A percentile compares a stretch with the other conserved stretches of the same genome.
These are phyloP conservation scores for Neosilurus mollespiculum DNA, from an alignment of 2,797 vertebrate species.

Conservation along the genomic window DNA sequence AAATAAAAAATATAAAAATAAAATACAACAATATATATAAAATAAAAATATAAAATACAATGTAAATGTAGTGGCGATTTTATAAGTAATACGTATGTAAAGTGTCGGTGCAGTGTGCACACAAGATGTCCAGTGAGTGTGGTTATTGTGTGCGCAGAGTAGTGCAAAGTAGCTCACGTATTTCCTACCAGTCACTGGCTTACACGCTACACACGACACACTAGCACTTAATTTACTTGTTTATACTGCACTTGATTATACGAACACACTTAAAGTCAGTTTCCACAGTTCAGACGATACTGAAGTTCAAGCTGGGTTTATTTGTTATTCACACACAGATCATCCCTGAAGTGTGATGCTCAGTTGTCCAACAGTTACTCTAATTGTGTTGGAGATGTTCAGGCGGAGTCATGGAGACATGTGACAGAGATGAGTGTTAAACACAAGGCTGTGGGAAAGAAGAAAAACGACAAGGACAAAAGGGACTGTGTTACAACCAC, in stretches of 20 bases:
- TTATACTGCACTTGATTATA: too few species aligned
- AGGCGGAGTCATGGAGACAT: constrained; percentile 48
- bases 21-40: too few species aligned
- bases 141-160: too few species aligned
- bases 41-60: too few species aligned
- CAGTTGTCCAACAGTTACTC: constrained; percentile 31
- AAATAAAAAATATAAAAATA: too few species aligned
- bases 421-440: constrained; percentile 41
- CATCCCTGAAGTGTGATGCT: constrained; percentile 19
- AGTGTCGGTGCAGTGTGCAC: too few species aligned
- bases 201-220: too few species aligned
- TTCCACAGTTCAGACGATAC: not conserved
- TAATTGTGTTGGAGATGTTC: constrained; percentile 47
- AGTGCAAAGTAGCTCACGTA: too few species aligned
- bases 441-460: constrained; percentile 33
- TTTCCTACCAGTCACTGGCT: not conserved
- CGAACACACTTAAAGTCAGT: not conserved
- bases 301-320: not conserved
- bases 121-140: too few species aligned
- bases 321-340: constrained; percentile 26
- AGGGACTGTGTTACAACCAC: constrained; percentile 18
- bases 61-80: too few species aligned
- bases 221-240: not conserved
- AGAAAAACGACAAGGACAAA: constrained; percentile 38
- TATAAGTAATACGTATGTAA: too few species aligned